These are phyloP conservation scores for Arvicola amphibius DNA, from an alignment of 2,797 vertebrate species.

Conservation along the genomic window DNA sequence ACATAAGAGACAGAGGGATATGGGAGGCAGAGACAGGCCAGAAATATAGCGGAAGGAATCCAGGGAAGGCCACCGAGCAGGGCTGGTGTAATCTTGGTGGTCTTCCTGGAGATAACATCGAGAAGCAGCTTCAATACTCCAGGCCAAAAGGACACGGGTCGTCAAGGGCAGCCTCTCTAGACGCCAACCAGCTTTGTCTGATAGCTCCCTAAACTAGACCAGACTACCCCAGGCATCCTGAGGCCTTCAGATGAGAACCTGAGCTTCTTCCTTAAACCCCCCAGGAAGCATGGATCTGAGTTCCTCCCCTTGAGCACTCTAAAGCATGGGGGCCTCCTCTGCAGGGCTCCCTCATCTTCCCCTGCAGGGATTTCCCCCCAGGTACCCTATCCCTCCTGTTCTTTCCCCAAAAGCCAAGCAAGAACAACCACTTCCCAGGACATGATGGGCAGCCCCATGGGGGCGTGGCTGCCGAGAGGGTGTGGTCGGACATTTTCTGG, in stretches of 20 bases:
- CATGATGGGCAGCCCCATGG: background rate
- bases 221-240: background rate
- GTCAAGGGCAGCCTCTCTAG: background rate
- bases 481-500: background rate
- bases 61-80: background rate
- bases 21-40: background rate
- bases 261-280: background rate
- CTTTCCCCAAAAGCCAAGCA: background rate
- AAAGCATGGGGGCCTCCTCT: background rate
- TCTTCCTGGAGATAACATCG: constrained; percentile 8
- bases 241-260: background rate
- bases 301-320: background rate
- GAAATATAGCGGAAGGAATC: background rate
- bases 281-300: background rate
- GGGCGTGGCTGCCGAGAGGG: background rate
- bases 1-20: background rate
- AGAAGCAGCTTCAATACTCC: background rate
- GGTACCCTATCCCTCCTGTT: too few relatives aligned
- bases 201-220: constrained; percentile 1
- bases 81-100: background rate
- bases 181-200: background rate
- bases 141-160: background rate
- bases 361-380: background rate
- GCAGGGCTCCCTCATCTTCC: background rate
- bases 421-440: background rate